Base-by-base conservation (phyloP, 2,888 invertebrate genomes). In the Myopa tessellatipennis region DNA sequence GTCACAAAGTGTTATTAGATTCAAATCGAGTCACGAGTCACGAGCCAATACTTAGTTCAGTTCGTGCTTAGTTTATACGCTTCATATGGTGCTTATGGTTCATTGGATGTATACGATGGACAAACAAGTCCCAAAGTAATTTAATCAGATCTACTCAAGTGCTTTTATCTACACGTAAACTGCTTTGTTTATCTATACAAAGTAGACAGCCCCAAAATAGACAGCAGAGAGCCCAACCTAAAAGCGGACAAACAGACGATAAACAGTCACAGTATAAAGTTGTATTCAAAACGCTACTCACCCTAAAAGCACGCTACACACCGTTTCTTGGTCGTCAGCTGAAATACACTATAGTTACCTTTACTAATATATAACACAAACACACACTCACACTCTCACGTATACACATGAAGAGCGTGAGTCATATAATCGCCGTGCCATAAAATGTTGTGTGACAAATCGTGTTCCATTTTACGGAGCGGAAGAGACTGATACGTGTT, bases 381-480 rank as follows among this genome's bases (percentile, higher is more conserved):
- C 63, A 36, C 36, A 5, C 40, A 67, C n/a, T 14, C 2, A 40
- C 40, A 67, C n/a, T 40, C 6, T 4, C 40, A 40, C 67, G 36
- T 38, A 67, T 10, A 3, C 40, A 40, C n/a, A 40, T 14, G 34
- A 38, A 65, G 10, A 55, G 16, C 55, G 55, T 55, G 55, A 5
- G 55, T 55, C 45, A 10, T 55, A 55, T n/a, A 6, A 55, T 4
- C 5, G 55, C 55, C 5, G 16, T 55, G 10, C 45, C 55, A 55
- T 55, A 55, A 55, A 55, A 55, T 55, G 55, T n/a, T 55, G 55
- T 55, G 55, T 55, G 55, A 55, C 55, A 55, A 55, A 55, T 55
- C n/a, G 45, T 55, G 55, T 55, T 6, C 5, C 55, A 55, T 55
- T 55, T 16, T n/a, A 14, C 16, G 4, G 16, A 55, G 1, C 55